Base-by-base conservation (phyloP, 2,113 vertebrate species). In the Pycnonotus jocosus region DNA sequence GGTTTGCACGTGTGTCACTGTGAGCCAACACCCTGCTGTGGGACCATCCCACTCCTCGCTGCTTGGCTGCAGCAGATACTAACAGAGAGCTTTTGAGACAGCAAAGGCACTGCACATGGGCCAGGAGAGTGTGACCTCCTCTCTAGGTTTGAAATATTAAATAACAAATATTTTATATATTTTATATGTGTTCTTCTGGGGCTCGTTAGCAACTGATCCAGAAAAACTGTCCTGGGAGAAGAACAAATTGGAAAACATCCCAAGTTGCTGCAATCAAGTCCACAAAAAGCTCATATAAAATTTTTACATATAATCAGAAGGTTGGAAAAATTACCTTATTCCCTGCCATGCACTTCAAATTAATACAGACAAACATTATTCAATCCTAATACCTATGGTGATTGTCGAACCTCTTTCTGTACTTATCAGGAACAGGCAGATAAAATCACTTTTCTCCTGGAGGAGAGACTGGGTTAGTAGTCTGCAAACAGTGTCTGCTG, bases 321-420 rank as follows among this genome's bases (percentile, higher is more conserved):
- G 79, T 95, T 73, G 60, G 57, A 64, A 93, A 96, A 96, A 95
- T 82, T 90, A 84, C 65, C 81, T 86, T 94, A 95, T 95, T 97
- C 82, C 87, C 91, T 69, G 86, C 91, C 40, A 53, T 93, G 81
- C 77, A 77, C 87, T 96, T 95, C 57, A 81, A 35, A 92, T 95
- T 91, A 94, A 81, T 95, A 79, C 11, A 92, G 93, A 73, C 89
- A 96, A 96, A 91, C 37, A 81, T 96, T 95, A 88, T 95, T 95
- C 82, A 92, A 13, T 81, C 60, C 48, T 94, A 90, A 89, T 93
- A 78, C 50, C 85, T 95, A 80, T 0, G 4, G 78, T 86, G 73
- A 95, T 77, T 93, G 89, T 82, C 80, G 87, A 94, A 71, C 70
- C 18, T 92, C 77, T 96, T 92, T 58, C 64, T 60, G 33, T 79